A percentile compares a stretch with the other conserved stretches of the same genome.
Conservation (phyloP, 2,113 vertebrate genomes). For the Pogonocichla stellata region DNA sequence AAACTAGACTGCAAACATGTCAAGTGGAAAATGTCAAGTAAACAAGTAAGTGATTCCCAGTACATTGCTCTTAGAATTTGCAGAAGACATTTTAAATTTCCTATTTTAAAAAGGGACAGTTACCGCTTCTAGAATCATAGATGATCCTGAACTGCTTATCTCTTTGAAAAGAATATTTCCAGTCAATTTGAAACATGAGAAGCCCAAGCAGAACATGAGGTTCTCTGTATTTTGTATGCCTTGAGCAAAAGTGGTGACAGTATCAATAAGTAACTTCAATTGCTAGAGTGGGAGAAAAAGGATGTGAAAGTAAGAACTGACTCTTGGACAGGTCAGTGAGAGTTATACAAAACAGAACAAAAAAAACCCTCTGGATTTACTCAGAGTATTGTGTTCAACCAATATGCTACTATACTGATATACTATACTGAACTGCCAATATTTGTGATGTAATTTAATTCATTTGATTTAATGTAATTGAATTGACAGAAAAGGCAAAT, state of each 20-base stretch:
- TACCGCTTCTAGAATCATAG: background rate
- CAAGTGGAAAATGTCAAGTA: background rate
- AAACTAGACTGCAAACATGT: background rate
- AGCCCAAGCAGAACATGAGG: background rate
- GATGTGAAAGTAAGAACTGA: background rate
- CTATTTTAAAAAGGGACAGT: background rate
- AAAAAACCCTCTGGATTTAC: background rate
- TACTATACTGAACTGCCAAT: background rate
- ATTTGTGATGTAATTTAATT: background rate
- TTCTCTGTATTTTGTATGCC: background rate
- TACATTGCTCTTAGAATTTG: background rate
- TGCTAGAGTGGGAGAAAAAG: background rate
- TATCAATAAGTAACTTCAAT: background rate
- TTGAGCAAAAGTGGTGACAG: background rate
- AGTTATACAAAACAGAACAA: background rate
- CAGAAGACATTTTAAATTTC: background rate
- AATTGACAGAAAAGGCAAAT: background rate
- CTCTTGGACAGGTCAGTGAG: background rate
- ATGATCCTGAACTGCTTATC: background rate
- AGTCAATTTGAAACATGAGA: background rate
- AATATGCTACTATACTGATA: background rate
- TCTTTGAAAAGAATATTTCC: background rate
- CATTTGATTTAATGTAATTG: background rate
- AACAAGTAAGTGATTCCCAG: background rate
- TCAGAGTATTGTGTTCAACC: background rate